A percentile compares a stretch with the other conserved stretches of the same genome.
phyloP scores from a whole-genome alignment of 1,140 invertebrate species.

The Penaeus vannamei region DNA sequence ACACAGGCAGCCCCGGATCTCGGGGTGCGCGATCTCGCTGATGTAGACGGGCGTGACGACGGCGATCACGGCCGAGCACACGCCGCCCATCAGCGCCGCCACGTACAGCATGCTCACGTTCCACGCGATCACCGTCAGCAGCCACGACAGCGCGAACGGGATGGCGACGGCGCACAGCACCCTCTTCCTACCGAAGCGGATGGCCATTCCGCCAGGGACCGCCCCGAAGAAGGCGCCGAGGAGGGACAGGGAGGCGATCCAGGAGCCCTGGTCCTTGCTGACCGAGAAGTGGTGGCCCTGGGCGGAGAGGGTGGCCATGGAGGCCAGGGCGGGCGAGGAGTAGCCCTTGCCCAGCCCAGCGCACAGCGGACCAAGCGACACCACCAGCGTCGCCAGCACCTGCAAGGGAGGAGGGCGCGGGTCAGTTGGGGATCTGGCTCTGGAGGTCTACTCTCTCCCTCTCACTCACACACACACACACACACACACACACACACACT shows the following conservation, averaged over 20 bases:
- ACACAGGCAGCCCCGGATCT: slow-evolving; percentile 87
- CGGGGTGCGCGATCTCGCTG: slow-evolving; percentile 89
- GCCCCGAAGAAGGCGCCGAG: slow-evolving; percentile 85
- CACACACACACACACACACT: background rate
- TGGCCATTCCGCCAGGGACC: slow-evolving; percentile 81
- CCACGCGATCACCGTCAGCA: slow-evolving; percentile 82
- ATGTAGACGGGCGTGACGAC: slow-evolving; percentile 89
- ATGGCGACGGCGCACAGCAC: slow-evolving; percentile 80
- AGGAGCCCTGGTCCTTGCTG: slow-evolving; percentile 80
- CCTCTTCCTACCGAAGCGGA: slow-evolving; percentile 80
- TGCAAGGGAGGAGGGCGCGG: slow-evolving; percentile 70
- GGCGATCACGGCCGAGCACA: slow-evolving; percentile 84
- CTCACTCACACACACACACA: background rate
- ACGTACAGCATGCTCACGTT: slow-evolving; percentile 83
- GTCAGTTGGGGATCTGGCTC: background rate
- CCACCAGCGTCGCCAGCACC: slow-evolving; percentile 84
- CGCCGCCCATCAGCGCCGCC: slow-evolving; percentile 84
- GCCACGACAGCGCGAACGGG: slow-evolving; percentile 83
- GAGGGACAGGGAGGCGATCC: slow-evolving; percentile 85
- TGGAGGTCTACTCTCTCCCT: background rate
- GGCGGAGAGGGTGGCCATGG: slow-evolving; percentile 73
- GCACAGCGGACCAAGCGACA: slow-evolving; percentile 85
- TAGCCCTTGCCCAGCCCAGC: slow-evolving; percentile 87
- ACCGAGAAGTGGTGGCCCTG: slow-evolving; percentile 72
- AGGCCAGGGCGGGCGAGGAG: slow-evolving; percentile 87